Base-by-base conservation (phyloP, 2,888 invertebrate genomes). In the Dichetophora obliterata region DNA sequence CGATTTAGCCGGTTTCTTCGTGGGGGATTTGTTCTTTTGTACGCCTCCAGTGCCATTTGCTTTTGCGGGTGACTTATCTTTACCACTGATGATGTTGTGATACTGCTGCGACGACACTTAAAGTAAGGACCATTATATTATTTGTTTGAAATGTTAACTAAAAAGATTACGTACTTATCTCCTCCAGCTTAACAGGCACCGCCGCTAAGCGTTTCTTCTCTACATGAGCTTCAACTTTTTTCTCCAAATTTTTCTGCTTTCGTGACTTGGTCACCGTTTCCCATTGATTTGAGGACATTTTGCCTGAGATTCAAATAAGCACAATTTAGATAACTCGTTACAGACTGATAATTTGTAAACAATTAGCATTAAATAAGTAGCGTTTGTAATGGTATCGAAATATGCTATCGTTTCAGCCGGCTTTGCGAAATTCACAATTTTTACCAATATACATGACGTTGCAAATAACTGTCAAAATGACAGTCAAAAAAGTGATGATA, bases 201-300 rank as follows among this genome's bases (percentile, higher is more conserved):
- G 87, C 85, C 34, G 84, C 88, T 54, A 87, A 81, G n/a, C 87
- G 84, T 80, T 88, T 88, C 80, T 86, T 92, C 68, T 93, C 93
- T 74, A 90, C 89, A 80, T 91, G 91, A 5, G 90, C 89, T 52
- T 89, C 87, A 3, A 87, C 83, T 77, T 88, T 88, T 77, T 85
- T 87, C 81, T 93, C 93, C 65, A 87, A 77, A 81, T 91, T 91
- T 65, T 82, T 87, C 61, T 85, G 85, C 79, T 92, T 92, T 86
- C 93, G 94, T 82, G 91, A 92, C 86, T 93, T 94, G 68, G 92
- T 92, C 77, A 93, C 93, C 82, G 93, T 91, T 92, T 93, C 93
- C 93, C 93, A 94, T 89, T 93, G 92, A 76, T 83, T 84, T 85
- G 92, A 92, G 83, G 90, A 90, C 90, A 91, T 91, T 77, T 83